Evolutionary conservation across 2,797 vertebrate genomes (phyloP).

Genomic region (Sebastes iracundus): DNA sequence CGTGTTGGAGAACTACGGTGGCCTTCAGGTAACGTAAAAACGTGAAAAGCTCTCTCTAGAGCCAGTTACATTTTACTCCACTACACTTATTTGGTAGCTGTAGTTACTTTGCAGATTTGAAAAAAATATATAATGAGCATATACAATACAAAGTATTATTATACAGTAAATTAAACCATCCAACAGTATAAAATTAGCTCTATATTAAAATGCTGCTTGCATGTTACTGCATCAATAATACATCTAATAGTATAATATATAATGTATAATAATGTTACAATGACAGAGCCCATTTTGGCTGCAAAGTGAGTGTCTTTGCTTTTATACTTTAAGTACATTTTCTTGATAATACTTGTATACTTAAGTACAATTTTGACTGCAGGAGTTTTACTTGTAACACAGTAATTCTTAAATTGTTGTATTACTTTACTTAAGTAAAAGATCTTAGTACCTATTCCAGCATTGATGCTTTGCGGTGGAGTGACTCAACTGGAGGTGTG

Average conservation of each 20-base stretch:
- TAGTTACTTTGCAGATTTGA: not conserved
- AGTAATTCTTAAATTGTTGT: not conserved
- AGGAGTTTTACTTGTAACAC: not conserved
- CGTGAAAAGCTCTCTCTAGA: accelerated
- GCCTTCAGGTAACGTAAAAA: too few relatives aligned
- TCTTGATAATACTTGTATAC: not conserved
- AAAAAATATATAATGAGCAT: not conserved
- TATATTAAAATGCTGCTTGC: not conserved
- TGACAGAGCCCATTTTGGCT: not conserved
- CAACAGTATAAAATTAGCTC: not conserved
- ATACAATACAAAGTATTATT: not conserved
- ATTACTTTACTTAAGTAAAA: not conserved
- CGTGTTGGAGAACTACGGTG: too few relatives aligned
- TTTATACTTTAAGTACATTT: not conserved
- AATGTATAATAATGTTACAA: not conserved
- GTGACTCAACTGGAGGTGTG: constrained; percentile 54
- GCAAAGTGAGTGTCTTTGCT: not conserved
- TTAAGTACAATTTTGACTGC: not conserved
- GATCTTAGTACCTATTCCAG: not conserved
- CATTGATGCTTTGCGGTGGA: constrained; percentile 20
- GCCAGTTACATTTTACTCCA: not conserved
- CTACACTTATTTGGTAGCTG: not conserved
- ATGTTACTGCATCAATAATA: not conserved
- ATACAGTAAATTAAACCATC: not conserved
- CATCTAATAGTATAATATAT: not conserved